Evolutionary conservation across 2,113 vertebrate species (phyloP).

Genomic region (Passerina amoena): DNA sequence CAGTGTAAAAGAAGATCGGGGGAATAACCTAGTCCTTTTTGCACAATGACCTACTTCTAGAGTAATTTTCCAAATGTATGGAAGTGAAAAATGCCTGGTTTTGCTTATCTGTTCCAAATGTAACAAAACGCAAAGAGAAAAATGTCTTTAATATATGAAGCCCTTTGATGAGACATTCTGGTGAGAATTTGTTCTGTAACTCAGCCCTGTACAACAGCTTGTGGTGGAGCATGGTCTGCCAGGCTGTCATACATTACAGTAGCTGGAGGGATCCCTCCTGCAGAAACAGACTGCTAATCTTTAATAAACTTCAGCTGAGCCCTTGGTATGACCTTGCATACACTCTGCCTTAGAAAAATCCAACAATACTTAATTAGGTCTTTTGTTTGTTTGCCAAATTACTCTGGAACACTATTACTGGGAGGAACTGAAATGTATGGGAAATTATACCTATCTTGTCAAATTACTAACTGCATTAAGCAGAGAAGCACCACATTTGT

Average conservation of each 20-base stretch:
- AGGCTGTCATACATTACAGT: constrained; percentile 8
- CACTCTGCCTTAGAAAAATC: constrained; percentile 24
- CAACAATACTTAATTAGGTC: constrained; percentile 42
- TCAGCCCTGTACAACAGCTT: constrained; percentile 1
- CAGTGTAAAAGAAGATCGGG: background rate
- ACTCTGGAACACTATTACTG: background rate
- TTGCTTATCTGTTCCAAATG: background rate
- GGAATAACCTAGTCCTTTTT: background rate
- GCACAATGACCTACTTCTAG: background rate
- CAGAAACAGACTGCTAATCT: constrained; percentile 50
- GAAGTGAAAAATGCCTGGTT: background rate
- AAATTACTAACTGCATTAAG: constrained; percentile 25
- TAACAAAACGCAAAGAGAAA: background rate
- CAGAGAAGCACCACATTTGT: constrained; percentile 4
- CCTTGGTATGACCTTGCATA: constrained; percentile 33
- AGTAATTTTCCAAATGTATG: background rate
- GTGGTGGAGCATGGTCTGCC: background rate
- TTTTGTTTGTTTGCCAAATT: constrained; percentile 38
- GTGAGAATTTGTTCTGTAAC: background rate
- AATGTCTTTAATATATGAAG: background rate
- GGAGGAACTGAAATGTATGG: background rate
- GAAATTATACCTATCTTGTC: constrained; percentile 36
- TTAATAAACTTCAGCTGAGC: constrained; percentile 61
- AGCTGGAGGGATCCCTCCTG: constrained; percentile 30
- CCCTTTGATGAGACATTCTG: background rate